Evolutionary conservation across 2,113 vertebrate genomes (phyloP).

Genomic region (Xerus inauris): DNA sequence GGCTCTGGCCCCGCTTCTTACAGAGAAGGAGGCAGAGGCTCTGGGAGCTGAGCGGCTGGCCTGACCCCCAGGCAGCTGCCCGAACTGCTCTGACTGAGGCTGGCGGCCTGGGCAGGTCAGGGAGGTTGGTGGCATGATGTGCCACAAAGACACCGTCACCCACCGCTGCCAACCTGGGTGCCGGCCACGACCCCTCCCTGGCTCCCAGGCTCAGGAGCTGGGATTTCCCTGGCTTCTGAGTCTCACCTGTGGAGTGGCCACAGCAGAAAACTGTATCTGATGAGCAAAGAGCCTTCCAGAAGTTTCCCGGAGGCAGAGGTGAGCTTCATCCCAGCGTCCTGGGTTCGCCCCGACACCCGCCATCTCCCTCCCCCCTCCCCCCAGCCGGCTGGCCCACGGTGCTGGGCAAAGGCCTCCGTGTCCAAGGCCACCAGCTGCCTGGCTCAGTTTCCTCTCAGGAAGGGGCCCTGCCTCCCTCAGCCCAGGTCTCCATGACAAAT

Average conservation of each 20-base stretch:
- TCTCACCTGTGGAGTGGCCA: rapidly evolving
- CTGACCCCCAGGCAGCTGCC: too few species aligned
- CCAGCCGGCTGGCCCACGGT: rapidly evolving
- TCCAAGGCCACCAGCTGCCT: slow-evolving; percentile 46
- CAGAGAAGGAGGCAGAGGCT: neutral
- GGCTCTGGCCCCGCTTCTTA: neutral
- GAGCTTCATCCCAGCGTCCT: rapidly evolving
- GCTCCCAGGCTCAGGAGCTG: too few species aligned
- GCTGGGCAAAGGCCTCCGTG: neutral
- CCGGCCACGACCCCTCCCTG: too few species aligned
- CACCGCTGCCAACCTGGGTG: too few species aligned
- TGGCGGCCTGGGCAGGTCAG: too few species aligned
- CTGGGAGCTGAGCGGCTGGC: neutral
- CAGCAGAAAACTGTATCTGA: rapidly evolving
- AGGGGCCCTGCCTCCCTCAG: slow-evolving; percentile 75
- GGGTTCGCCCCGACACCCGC: too few species aligned
- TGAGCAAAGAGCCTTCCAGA: neutral
- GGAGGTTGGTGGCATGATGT: too few species aligned
- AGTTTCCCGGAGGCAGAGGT: neutral
- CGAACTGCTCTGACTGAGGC: too few species aligned
- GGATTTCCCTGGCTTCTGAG: too few species aligned
- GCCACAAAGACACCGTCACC: too few species aligned
- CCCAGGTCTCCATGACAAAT: slow-evolving; percentile 45
- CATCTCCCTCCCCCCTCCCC: neutral
- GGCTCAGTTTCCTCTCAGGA: slow-evolving; percentile 81